phyloP scores from a whole-genome alignment of 1,140 invertebrate species.

The Cydia strobilella region DNA sequence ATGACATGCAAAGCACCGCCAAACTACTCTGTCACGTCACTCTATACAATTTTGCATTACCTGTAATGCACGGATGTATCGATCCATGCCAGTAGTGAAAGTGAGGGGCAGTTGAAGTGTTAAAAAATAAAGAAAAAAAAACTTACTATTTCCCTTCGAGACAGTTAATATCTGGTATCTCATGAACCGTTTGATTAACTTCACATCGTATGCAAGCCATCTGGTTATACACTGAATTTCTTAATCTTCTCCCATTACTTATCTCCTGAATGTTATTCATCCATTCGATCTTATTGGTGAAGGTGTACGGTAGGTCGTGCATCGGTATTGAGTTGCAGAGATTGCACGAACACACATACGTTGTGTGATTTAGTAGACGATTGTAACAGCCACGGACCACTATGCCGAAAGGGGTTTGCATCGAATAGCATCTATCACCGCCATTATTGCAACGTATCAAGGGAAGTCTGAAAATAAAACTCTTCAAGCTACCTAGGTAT shows the following conservation, averaged over 20 bases:
- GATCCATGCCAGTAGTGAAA: too few relatives aligned
- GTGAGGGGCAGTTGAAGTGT: too few relatives aligned
- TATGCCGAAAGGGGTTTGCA: constrained; percentile 66
- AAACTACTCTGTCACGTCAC: too few relatives aligned
- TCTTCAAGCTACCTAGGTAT: neutral
- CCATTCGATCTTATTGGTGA: constrained; percentile 59
- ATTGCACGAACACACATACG: constrained; percentile 62
- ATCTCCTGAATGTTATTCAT: constrained; percentile 59
- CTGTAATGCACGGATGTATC: too few relatives aligned
- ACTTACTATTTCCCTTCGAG: constrained; percentile 31
- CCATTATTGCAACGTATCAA: constrained; percentile 48
- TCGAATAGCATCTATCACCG: constrained; percentile 59
- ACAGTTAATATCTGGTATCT: constrained; percentile 32
- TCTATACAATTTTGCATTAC: too few relatives aligned
- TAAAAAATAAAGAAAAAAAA: too few relatives aligned
- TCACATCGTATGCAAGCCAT: constrained; percentile 66
- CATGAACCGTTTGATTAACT: constrained; percentile 45
- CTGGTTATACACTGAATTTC: constrained; percentile 54
- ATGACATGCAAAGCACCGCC: too few relatives aligned
- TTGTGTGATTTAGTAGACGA: constrained; percentile 51
- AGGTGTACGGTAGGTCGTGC: constrained; percentile 61
- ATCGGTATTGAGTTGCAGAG: constrained; percentile 65
- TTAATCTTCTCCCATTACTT: constrained; percentile 9
- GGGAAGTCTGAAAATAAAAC: constrained; percentile 45
- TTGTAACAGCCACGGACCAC: constrained; percentile 64